phyloP scores from a whole-genome alignment of 1,140 invertebrate species.

The Campodea augens region DNA sequence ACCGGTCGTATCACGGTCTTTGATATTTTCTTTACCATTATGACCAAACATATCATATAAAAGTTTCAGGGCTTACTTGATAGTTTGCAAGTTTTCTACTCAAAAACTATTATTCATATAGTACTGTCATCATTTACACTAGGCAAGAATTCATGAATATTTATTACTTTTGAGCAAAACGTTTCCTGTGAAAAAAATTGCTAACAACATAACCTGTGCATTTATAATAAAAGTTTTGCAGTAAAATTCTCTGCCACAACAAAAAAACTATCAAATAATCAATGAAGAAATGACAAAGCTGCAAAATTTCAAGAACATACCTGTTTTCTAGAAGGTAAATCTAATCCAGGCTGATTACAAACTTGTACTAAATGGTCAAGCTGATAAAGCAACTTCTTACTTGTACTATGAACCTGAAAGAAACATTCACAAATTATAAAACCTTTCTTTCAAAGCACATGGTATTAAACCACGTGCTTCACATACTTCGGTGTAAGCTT shows the following conservation, averaged over 20 bases:
- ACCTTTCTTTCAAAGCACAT: not conserved
- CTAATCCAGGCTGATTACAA: constrained; percentile 69
- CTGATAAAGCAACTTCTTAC: constrained; percentile 89
- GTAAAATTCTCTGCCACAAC: not conserved
- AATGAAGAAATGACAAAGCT: not conserved
- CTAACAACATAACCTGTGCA: not conserved
- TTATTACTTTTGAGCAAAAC: too few relatives aligned
- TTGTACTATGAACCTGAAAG: constrained; percentile 75
- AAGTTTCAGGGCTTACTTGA: too few relatives aligned
- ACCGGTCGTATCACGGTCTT: too few relatives aligned
- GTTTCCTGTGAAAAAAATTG: constrained; percentile 7
- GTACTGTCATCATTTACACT: too few relatives aligned
- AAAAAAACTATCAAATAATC: not conserved
- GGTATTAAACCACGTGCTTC: not conserved
- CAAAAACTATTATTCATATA: too few relatives aligned
- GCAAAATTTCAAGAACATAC: constrained; percentile 28
- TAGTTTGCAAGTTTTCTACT: too few relatives aligned
- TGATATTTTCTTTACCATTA: too few relatives aligned
- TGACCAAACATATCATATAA: too few relatives aligned
- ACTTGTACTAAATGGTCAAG: constrained; percentile 88
- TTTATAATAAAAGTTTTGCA: not conserved
- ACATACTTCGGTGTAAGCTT: constrained; percentile 83
- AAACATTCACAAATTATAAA: constrained; percentile 11
- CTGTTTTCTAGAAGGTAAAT: constrained; percentile 44
- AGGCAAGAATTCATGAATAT: too few relatives aligned